phyloP scores from a whole-genome alignment of 2,113 vertebrate species.

The Hemiprocne comata region DNA sequence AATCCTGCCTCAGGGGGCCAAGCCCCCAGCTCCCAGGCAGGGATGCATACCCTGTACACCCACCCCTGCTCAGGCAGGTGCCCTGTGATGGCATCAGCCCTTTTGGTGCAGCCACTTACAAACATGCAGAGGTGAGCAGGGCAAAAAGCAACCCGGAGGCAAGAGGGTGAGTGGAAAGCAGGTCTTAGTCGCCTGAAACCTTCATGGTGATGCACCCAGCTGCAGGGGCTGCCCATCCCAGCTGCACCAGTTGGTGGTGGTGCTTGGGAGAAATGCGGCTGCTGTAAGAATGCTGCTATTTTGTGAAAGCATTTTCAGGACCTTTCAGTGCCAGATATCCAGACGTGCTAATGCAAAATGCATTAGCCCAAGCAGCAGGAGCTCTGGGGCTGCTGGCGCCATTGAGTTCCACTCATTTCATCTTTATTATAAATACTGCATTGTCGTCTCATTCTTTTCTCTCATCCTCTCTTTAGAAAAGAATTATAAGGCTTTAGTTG shows the following conservation, averaged over 20 bases:
- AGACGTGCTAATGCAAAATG: slow-evolving; percentile 71
- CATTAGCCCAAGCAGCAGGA: slow-evolving; percentile 71
- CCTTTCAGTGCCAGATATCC: slow-evolving; percentile 59
- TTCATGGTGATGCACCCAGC: background rate
- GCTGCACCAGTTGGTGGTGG: background rate
- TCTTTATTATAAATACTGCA: slow-evolving; percentile 73
- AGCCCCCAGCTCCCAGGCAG: background rate
- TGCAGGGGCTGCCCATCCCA: background rate
- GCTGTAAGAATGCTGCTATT: slow-evolving; percentile 33
- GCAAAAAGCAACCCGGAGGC: background rate
- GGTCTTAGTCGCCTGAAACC: background rate
- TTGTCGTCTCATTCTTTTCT: slow-evolving; percentile 64
- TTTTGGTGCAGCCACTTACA: background rate
- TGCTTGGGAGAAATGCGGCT: background rate
- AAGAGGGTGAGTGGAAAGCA: background rate
- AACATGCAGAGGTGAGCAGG: background rate
- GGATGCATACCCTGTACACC: background rate
- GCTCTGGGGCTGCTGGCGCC: slow-evolving; percentile 66
- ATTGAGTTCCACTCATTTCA: slow-evolving; percentile 69
- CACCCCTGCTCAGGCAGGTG: background rate
- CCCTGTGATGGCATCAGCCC: fast-evolving
- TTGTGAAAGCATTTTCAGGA: slow-evolving; percentile 53
- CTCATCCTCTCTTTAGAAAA: slow-evolving; percentile 62
- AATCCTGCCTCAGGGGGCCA: background rate
- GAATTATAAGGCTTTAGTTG: slow-evolving; percentile 66